A percentile compares a stretch with the other conserved stretches of the same genome.
Conservation (phyloP, 2,797 vertebrate species). For the Platalea minor region DNA sequence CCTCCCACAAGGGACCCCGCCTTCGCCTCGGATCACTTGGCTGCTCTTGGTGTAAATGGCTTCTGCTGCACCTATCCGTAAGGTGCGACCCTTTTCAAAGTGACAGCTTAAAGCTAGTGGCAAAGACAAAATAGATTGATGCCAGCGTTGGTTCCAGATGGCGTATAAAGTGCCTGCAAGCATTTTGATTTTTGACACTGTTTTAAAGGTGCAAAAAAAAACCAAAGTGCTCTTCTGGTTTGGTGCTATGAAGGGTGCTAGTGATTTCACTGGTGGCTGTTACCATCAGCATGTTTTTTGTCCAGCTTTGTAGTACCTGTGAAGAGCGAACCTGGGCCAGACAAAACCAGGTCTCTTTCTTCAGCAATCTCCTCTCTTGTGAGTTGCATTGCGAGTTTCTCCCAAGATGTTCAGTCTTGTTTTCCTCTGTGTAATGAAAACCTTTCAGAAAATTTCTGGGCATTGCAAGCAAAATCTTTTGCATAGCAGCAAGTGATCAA, state of each 20-base stretch:
- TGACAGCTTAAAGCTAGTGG: not conserved
- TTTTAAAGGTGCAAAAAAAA: not conserved
- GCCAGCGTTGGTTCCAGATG: not conserved
- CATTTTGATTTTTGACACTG: not conserved
- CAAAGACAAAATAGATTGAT: not conserved
- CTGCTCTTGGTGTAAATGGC: rapidly evolving
- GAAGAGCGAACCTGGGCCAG: not conserved
- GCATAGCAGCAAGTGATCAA: not conserved
- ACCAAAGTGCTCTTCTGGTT: not conserved
- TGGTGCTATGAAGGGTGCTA: not conserved
- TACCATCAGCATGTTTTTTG: not conserved
- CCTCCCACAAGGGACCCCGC: rapidly evolving
- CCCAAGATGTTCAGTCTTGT: not conserved
- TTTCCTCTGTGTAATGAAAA: not conserved
- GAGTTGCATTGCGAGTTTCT: not conserved
- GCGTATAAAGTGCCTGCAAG: rapidly evolving
- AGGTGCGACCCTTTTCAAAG: not conserved
- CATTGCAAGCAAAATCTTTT: not conserved
- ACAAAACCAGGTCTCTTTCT: not conserved
- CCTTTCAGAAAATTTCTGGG: not conserved
- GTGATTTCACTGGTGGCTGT: not conserved
- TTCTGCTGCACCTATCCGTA: not conserved
- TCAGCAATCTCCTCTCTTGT: not conserved
- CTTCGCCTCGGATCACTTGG: rapidly evolving
- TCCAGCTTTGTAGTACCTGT: not conserved